Evolutionary conservation across 2,797 vertebrate species (phyloP), one percentile per base, ranked within the genome.

Genomic region (Buceros bicornis): DNA sequence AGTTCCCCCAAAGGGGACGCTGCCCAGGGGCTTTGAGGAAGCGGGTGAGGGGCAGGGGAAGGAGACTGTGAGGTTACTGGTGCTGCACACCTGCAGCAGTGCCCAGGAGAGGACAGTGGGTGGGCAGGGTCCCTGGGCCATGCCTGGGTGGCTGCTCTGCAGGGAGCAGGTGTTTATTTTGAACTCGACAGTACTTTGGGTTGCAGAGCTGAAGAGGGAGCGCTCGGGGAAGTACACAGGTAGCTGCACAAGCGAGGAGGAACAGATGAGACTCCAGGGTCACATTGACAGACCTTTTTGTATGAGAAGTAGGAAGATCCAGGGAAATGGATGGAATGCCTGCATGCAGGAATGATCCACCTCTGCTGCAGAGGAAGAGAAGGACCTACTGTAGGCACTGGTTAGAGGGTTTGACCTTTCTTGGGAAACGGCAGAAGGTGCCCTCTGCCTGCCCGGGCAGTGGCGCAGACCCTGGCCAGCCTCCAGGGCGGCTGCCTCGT

Each of bases 1-100:
- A 35, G 82, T 89, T 84, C 20, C 35, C 5, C 22, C 45, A 95
- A 95, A 84, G 77, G 43, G 48, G 93, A 87, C 93, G 76, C 58
- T 81, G 87, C n/a, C 11, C 24, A 45, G 56, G 69, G 54, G 35
- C 50, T 88, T 90, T 90, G 93, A 80, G 94, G 94, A 96, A 93
- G 87, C 76, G 76, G 71, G 43, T 69, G 62, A 93, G 47, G 17
- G 84, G 8, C 3, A 78, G 66, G 58, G 76, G 67, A 95, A 94
- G 62, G 76, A 62, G 69, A 53, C 40, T 31, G 31, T 33, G 47
- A 66, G 84, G 76, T 83, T 89, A 48, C 35, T 81, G 69, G 42
- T 65, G 69, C 65, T 62, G 47, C 57, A 26, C 43, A 91, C 69
- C 86, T 95, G 77, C 60, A 48, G 37, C 33, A 35, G 13, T 8